These are phyloP conservation scores for Drosophila neotestacea DNA, from an alignment of 2,888 invertebrate genomes.

Conservation along the genomic window DNA sequence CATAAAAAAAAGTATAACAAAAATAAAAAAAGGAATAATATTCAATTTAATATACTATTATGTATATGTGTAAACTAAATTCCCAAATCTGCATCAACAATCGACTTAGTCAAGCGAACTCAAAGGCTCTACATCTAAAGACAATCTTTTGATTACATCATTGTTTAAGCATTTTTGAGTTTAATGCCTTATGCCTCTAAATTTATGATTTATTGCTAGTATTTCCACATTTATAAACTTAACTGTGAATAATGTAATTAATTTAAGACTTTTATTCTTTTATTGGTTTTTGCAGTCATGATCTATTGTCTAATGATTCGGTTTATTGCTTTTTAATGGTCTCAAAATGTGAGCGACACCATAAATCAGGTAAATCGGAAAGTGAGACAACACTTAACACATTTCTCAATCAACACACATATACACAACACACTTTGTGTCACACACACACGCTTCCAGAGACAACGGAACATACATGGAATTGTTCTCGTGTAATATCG, in stretches of 20 bases:
- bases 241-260: conserved; percentile 26
- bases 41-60: no score
- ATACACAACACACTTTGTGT: conserved; percentile 2
- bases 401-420: conserved; percentile 25
- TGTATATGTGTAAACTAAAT: no score
- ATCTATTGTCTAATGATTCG: conserved; percentile 44
- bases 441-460: conserved; percentile 19
- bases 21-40: no score
- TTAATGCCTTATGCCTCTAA: no score
- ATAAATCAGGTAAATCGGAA: conserved; percentile 69
- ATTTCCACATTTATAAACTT: background rate
- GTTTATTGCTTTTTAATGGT: conserved; percentile 69
- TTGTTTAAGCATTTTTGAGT: background rate
- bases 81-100: no score
- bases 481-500: conserved; percentile 45
- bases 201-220: background rate
- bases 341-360: conserved; percentile 35
- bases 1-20: no score
- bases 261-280: conserved; percentile 43
- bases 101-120: background rate
- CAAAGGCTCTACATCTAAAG: background rate
- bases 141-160: background rate
- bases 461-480: conserved; percentile 21
- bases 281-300: conserved; percentile 21
- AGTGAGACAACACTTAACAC: conserved; percentile 62